Conservation (phyloP, 2,797 vertebrate genomes). For the Atherinosoma microstoma region DNA sequence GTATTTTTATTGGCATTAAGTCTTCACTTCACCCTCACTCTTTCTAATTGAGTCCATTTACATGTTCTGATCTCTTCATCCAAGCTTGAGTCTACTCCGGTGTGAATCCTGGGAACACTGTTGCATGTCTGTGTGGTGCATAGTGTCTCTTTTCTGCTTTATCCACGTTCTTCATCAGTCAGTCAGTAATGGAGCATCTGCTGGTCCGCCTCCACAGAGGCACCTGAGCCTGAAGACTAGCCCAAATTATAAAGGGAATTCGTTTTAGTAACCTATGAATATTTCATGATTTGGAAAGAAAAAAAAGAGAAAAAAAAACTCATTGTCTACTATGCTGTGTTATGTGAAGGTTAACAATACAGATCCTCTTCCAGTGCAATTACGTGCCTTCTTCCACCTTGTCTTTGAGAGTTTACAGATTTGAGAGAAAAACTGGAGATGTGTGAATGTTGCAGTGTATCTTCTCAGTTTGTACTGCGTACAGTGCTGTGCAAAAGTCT, state of each 20-base stretch:
- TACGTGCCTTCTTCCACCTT: neutral
- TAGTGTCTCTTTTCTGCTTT: slow-evolving; percentile 39
- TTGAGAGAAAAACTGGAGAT: neutral
- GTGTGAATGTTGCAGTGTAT: neutral
- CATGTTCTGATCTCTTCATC: neutral
- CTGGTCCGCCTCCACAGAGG: slow-evolving; percentile 35
- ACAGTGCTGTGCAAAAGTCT: neutral
- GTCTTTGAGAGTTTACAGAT: slow-evolving; percentile 13
- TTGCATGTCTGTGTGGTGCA: slow-evolving; percentile 57
- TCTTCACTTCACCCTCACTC: neutral
- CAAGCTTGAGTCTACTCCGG: neutral
- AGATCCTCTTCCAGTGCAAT: neutral
- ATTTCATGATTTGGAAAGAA: slow-evolving; percentile 3
- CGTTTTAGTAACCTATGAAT: neutral
- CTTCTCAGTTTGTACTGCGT: neutral
- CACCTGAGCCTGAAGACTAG: slow-evolving; percentile 11
- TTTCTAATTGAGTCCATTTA: neutral
- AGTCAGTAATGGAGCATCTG: slow-evolving; percentile 39
- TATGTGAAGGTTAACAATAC: slow-evolving; percentile 16
- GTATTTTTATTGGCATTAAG: neutral
- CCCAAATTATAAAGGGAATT: slow-evolving; percentile 11
- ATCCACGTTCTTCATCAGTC: slow-evolving; percentile 33
- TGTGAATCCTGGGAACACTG: slow-evolving; percentile 42
- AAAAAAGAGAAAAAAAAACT: neutral
- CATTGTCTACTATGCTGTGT: slow-evolving; percentile 5